These are phyloP conservation scores for Apamea epomidion DNA, from an alignment of 2,888 invertebrate species.

Conservation along the genomic window DNA sequence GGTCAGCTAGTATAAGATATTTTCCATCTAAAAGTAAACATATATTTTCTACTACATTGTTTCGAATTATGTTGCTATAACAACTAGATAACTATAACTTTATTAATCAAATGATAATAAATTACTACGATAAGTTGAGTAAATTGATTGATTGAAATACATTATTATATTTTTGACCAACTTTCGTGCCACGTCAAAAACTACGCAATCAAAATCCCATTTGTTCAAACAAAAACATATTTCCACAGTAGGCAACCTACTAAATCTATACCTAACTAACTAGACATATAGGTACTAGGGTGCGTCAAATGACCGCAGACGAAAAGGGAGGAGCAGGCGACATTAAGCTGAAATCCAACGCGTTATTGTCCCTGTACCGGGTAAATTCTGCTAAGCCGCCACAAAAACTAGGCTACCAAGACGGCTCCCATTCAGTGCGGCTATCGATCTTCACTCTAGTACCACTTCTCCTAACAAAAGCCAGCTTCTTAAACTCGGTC, in stretches of 20 bases:
- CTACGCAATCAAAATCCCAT: conserved; percentile 37
- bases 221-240: conserved; percentile 32
- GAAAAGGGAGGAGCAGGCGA: conserved; percentile 36
- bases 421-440: conserved; percentile 60
- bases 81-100: neutral
- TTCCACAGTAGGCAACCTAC: neutral
- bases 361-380: conserved; percentile 36
- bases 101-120: neutral
- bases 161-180: neutral
- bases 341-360: conserved; percentile 44
- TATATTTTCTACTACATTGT: neutral
- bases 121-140: neutral
- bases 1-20: neutral
- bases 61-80: neutral
- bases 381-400: conserved; percentile 54
- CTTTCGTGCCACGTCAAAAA: neutral
- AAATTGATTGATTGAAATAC: neutral
- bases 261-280: neutral
- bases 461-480: conserved; percentile 67
- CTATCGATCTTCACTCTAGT: conserved; percentile 72
- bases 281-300: neutral
- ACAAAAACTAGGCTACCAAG: conserved; percentile 67
- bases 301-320: conserved; percentile 30
- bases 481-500: conserved; percentile 45
- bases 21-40: neutral